Evolutionary conservation across 92 coral and sea anemone species (phyloP), one percentile per base, ranked within the genome.

Genomic region (Heteractis magnifica): DNA sequence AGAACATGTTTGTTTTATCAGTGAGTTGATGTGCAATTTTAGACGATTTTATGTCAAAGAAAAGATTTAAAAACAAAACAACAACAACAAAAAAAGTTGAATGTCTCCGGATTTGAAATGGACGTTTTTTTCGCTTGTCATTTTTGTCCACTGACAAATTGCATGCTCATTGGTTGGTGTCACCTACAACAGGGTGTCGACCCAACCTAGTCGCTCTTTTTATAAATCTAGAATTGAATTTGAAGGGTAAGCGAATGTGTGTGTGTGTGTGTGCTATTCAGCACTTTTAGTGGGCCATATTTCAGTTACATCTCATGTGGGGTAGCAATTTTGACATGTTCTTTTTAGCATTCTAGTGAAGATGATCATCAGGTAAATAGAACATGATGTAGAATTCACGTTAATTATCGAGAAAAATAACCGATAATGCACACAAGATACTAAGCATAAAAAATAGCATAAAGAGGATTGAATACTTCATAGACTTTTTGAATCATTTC

Each of bases 131-230:
- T 74, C 78, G 78, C 53, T 74, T 74, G 78, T 74, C 56, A 74
- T 74, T 44, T 74, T 74, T 11, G n/a, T 74, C 19, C 15, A 74
- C 51, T 74, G 78, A 14, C 78, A 74, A 14, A 49, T 51, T 11
- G 55, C 78, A 74, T 74, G 78, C 53, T 74, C 20, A 74, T 74
- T 74, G 78, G 56, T 49, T 49, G 14, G 20, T 68, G 78, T 12
- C 78, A 74, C 78, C 78, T 14, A 49, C 52, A 13, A 13, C 52
- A 49, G 13, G 13, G 41, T 74, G 8, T 49, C 78, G 20, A 44
- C 13, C 19, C 44, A 34, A 34, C 44, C 44, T 34, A 34, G 44
- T 34, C 44, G 44, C 44, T 34, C 44, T 34, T 34, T 34, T 34
- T 34, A 34, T 34, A 49, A 74, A 74, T 74, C 21, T 49, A 11